phyloP scores from a whole-genome alignment of 2,113 vertebrate genomes.

The Oxygymnocypris stewartii region DNA sequence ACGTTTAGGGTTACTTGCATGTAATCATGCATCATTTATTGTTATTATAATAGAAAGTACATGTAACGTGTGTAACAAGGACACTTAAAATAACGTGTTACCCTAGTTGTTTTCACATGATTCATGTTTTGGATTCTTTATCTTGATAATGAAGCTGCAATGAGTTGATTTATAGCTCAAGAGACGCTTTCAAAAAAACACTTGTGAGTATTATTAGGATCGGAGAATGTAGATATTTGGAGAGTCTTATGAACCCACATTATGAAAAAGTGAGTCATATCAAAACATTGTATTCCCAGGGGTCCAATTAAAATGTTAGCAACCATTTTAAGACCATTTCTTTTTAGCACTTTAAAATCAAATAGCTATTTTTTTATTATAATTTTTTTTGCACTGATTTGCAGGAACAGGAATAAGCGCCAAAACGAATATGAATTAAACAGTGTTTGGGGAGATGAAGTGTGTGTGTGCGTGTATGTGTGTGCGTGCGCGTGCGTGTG shows the following conservation, averaged over 20 bases:
- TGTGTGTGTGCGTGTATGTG: no score
- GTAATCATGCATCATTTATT: no score
- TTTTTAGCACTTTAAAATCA: neutral
- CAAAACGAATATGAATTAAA: neutral
- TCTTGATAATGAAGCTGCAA: neutral
- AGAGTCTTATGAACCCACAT: no score
- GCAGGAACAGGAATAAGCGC: neutral
- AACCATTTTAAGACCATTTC: neutral
- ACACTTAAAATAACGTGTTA: no score
- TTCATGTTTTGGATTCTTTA: neutral
- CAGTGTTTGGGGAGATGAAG: neutral
- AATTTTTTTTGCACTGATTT: slow-evolving; percentile 11
- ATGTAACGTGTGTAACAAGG: no score
- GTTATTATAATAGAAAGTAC: no score
- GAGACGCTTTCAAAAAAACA: neutral
- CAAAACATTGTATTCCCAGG: neutral
- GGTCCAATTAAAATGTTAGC: neutral
- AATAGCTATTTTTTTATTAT: neutral
- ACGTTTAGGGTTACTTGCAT: no score
- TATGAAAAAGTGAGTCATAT: neutral
- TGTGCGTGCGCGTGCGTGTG: no score
- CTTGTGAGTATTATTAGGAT: neutral
- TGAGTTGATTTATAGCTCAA: neutral
- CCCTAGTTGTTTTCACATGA: neutral
- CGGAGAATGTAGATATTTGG: neutral